Evolutionary conservation across 2,888 invertebrate species (phyloP).

Genomic region (Papilio protenor): DNA sequence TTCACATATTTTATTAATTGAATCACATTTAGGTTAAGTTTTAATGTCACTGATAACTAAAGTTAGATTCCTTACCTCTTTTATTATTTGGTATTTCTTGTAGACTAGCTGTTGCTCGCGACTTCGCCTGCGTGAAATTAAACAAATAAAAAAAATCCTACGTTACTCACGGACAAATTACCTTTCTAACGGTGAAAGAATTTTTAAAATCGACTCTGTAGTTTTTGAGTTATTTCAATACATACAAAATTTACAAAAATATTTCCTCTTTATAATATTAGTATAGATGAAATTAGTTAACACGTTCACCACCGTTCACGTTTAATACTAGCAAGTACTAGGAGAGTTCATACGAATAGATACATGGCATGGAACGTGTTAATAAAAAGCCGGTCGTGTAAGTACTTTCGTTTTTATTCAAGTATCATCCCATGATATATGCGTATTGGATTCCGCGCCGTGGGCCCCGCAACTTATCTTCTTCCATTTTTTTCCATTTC

Average conservation of each 20-base stretch:
- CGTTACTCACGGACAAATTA: too few relatives aligned
- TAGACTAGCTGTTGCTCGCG: too few relatives aligned
- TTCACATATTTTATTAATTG: not conserved
- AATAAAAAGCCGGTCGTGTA: conserved; percentile 26
- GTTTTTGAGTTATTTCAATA: too few relatives aligned
- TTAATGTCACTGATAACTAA: not conserved
- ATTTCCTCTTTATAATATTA: too few relatives aligned
- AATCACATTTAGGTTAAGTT: not conserved
- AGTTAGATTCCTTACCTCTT: too few relatives aligned
- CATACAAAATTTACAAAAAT: too few relatives aligned
- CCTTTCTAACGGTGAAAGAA: too few relatives aligned
- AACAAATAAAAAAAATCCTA: too few relatives aligned
- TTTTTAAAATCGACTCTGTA: too few relatives aligned
- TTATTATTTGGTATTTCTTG: too few relatives aligned
- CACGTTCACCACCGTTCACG: not conserved
- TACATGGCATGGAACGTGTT: conserved; percentile 1
- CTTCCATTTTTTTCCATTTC: conserved; percentile 26
- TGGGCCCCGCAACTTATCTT: conserved; percentile 26
- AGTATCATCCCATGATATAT: conserved; percentile 34
- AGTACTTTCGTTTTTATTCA: conserved; percentile 34
- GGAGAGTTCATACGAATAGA: not conserved
- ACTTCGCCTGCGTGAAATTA: too few relatives aligned
- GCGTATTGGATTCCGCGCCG: conserved; percentile 16
- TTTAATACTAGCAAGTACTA: not conserved
- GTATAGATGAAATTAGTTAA: too few relatives aligned